These are phyloP conservation scores for Pleuronectes platessa DNA, from an alignment of 2,113 vertebrate species.

Conservation along the genomic window DNA sequence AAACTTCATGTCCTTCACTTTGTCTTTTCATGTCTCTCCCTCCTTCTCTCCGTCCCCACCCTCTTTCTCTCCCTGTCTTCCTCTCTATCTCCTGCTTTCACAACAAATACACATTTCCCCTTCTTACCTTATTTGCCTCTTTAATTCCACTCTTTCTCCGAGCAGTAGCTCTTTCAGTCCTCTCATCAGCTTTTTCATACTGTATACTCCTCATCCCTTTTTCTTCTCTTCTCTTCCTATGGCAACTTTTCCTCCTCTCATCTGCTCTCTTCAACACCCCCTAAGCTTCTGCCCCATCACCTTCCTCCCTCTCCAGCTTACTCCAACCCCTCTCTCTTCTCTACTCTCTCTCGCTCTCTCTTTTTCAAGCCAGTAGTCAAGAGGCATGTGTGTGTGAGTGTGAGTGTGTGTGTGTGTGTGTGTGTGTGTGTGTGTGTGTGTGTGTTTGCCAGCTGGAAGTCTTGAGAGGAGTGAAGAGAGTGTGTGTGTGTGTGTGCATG, in stretches of 20 bases:
- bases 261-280: slow-evolving; percentile 50
- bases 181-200: slow-evolving; percentile 54
- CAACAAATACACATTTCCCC: background rate
- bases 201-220: slow-evolving; percentile 68
- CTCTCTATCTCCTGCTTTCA: background rate
- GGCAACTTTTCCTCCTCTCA: slow-evolving; percentile 57
- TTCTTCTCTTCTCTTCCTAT: slow-evolving; percentile 51
- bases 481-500: slow-evolving; percentile 9
- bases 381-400: slow-evolving; percentile 34
- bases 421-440: too few species aligned
- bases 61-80: background rate
- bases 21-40: slow-evolving; percentile 38
- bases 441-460: slow-evolving; percentile 60
- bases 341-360: slow-evolving; percentile 24
- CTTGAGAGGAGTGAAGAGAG: slow-evolving; percentile 50
- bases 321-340: slow-evolving; percentile 42
- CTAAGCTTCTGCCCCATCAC: slow-evolving; percentile 58
- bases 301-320: slow-evolving; percentile 40
- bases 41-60: background rate
- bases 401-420: background rate
- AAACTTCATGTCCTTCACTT: slow-evolving; percentile 59
- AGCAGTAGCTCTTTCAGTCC: slow-evolving; percentile 43
- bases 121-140: slow-evolving; percentile 70
- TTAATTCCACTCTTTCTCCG: slow-evolving; percentile 52
- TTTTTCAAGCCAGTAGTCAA: slow-evolving; percentile 58